These are phyloP conservation scores for Phalanger gymnotis DNA, from an alignment of 2,797 vertebrate genomes.

Conservation along the genomic window DNA sequence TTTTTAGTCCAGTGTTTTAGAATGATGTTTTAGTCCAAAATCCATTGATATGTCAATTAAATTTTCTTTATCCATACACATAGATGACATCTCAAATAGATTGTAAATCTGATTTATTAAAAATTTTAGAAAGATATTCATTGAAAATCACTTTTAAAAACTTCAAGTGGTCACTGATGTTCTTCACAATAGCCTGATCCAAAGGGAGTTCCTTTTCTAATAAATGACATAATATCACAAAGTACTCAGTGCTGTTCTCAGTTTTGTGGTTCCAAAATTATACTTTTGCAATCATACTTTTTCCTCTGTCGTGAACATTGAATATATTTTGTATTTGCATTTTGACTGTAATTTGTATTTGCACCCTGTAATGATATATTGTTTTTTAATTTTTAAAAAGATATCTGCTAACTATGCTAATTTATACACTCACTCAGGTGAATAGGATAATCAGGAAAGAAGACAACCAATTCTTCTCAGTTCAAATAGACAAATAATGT, in stretches of 20 bases:
- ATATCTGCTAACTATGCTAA: not conserved
- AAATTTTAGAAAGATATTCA: not conserved
- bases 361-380: not conserved
- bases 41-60: not conserved
- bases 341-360: not conserved
- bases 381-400: not conserved
- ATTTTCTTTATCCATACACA: not conserved
- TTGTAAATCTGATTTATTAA: not conserved
- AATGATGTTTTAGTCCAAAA: not conserved
- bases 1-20: not conserved
- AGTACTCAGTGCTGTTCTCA: not conserved
- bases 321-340: not conserved
- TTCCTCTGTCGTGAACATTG: not conserved
- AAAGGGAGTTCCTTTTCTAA: not conserved
- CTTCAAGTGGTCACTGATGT: not conserved
- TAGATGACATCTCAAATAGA: not conserved
- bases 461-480: not conserved
- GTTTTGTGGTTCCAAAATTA: not conserved
- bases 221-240: not conserved
- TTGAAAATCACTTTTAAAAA: not conserved
- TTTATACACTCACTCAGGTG: not conserved
- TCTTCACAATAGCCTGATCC: not conserved
- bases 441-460: not conserved
- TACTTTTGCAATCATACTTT: not conserved
- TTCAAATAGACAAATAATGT: not conserved